A percentile compares a stretch with the other conserved stretches of the same genome.
Evolutionary conservation across 2,113 vertebrate genomes (phyloP).

Genomic region (Megaceryle maxima): DNA sequence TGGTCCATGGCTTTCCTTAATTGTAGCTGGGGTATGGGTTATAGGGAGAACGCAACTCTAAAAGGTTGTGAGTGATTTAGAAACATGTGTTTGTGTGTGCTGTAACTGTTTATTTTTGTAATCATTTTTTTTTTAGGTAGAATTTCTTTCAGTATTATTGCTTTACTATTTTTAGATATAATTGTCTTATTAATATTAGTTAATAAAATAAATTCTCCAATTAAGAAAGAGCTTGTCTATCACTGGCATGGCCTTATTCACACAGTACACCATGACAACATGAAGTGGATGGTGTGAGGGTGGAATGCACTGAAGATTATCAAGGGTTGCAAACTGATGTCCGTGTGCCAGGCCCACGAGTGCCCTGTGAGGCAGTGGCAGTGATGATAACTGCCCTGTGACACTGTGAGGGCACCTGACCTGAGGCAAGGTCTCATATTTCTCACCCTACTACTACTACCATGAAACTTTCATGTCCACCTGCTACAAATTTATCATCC

Average conservation of each 20-base stretch:
- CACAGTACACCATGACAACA: neutral
- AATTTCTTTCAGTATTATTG: neutral
- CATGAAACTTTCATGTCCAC: neutral
- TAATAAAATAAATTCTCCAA: neutral
- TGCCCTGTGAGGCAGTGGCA: fast-evolving
- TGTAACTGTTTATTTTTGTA: neutral
- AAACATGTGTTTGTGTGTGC: neutral
- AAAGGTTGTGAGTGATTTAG: neutral
- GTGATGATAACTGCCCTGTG: neutral
- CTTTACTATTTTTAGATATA: neutral
- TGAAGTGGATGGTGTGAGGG: neutral
- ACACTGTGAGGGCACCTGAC: neutral
- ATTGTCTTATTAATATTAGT: neutral
- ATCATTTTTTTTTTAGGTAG: neutral
- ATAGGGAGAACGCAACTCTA: fast-evolving
- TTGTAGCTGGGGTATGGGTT: fast-evolving
- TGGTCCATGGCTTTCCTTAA: neutral
- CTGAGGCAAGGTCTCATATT: neutral
- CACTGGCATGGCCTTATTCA: neutral
- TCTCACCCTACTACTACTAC: neutral
- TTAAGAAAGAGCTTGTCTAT: neutral
- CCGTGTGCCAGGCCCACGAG: neutral
- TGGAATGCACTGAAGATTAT: neutral
- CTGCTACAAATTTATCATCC: neutral
- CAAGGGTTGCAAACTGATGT: fast-evolving